These are phyloP conservation scores for Sebastes hopkinsi DNA, from an alignment of 2,797 vertebrate genomes.

Conservation along the genomic window DNA sequence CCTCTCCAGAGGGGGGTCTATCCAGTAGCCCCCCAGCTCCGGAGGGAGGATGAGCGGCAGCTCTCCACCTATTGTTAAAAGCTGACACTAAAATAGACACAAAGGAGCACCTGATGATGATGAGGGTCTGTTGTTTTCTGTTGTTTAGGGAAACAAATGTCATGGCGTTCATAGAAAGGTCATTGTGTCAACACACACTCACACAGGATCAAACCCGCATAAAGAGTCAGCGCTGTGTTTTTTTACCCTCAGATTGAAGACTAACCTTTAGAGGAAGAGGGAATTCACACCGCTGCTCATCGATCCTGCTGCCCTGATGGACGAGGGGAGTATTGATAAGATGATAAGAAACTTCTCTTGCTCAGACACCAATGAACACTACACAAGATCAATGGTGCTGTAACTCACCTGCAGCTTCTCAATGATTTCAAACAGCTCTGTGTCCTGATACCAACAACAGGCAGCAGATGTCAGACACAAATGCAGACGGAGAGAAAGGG, in stretches of 20 bases:
- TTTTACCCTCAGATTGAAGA: neutral
- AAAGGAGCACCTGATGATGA: conserved; percentile 19
- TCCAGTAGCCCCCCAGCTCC: conserved; percentile 83
- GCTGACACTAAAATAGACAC: conserved; percentile 67
- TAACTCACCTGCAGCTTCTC: conserved; percentile 86
- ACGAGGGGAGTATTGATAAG: conserved; percentile 42
- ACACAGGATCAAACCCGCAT: neutral
- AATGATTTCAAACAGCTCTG: conserved; percentile 87
- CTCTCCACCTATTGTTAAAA: conserved; percentile 82
- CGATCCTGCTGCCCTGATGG: conserved; percentile 84
- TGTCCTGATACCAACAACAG: conserved; percentile 69
- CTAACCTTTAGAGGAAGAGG: conserved; percentile 83
- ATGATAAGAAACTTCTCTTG: conserved; percentile 39
- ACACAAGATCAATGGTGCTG: conserved; percentile 23
- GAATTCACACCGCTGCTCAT: conserved; percentile 86
- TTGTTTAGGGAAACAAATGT: conserved; percentile 46
- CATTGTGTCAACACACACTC: conserved; percentile 25
- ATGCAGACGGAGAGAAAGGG: conserved; percentile 22
- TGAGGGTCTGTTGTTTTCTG: neutral
- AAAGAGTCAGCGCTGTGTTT: neutral
- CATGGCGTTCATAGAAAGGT: conserved; percentile 21
- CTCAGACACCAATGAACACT: conserved; percentile 21
- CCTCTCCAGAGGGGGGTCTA: conserved; percentile 81
- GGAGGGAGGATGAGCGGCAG: conserved; percentile 82
- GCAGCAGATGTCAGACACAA: conserved; percentile 13